Conservation (phyloP, 2,113 vertebrate species). For the Mohoua ochrocephala region DNA sequence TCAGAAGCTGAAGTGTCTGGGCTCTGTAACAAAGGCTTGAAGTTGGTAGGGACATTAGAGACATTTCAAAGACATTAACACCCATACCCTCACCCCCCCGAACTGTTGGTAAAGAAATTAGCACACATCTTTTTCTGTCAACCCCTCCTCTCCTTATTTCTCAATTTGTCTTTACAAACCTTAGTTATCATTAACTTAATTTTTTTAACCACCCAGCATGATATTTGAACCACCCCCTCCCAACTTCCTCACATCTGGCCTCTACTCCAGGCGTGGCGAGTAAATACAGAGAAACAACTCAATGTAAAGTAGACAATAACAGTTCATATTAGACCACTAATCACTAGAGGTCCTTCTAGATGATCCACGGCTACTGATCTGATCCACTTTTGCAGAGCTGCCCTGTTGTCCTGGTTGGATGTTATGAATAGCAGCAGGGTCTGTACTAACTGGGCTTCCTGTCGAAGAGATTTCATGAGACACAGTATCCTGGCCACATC, state of each 20-base stretch:
- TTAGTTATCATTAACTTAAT: too few species aligned
- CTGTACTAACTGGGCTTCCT: not conserved
- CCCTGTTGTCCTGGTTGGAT: not conserved
- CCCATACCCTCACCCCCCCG: not conserved
- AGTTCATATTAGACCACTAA: not conserved
- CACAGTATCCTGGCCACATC: not conserved
- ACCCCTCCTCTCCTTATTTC: too few species aligned
- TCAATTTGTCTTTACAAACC: too few species aligned
- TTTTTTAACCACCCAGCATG: too few species aligned
- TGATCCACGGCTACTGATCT: not conserved
- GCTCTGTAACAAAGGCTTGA: not conserved
- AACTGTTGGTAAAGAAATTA: not conserved
- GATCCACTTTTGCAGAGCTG: not conserved
- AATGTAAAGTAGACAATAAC: not conserved
- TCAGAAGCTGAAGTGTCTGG: not conserved
- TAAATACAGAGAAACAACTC: not conserved
- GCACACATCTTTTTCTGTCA: not conserved
- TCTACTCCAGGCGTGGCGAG: too few species aligned
- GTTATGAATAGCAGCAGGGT: not conserved
- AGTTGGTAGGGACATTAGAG: not conserved
- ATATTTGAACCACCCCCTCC: too few species aligned
- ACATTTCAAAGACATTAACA: not conserved
- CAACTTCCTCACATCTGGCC: not conserved
- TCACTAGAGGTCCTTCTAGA: not conserved
- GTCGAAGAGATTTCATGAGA: too few species aligned